Percentiles rank a stretch among this genome's conserved stretches.
phyloP scores from a whole-genome alignment of 2,113 vertebrate genomes.

The Alexandromys fortis region DNA sequence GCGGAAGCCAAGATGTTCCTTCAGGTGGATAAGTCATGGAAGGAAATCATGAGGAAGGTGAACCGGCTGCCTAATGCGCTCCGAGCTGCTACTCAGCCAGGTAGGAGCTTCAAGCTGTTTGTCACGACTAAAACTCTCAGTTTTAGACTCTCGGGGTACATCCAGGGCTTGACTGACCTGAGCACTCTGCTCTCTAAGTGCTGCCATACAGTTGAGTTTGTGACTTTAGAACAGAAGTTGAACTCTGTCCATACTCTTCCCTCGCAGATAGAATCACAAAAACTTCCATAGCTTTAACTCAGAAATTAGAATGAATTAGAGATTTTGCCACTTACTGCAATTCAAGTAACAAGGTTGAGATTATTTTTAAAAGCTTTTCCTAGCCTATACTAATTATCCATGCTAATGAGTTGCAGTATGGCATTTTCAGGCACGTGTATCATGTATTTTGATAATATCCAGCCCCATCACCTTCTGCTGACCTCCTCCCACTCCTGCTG shows the following conservation, averaged over 20 bases:
- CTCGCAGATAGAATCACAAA: background rate
- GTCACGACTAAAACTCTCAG: background rate
- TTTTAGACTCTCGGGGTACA: no score
- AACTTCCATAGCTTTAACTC: background rate
- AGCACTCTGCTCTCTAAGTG: background rate
- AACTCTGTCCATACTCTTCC: background rate
- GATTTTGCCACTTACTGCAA: background rate
- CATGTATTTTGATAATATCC: background rate
- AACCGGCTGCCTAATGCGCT: slow-evolving; percentile 88
- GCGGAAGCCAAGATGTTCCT: slow-evolving; percentile 92
- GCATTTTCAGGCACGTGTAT: background rate
- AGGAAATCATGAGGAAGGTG: slow-evolving; percentile 90
- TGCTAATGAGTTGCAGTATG: background rate
- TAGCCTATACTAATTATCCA: background rate
- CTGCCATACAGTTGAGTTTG: background rate
- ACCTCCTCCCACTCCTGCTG: background rate
- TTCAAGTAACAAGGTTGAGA: background rate
- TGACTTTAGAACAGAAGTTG: background rate
- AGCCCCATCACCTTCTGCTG: no score
- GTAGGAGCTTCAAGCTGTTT: slow-evolving; percentile 75
- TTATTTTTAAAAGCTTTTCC: background rate
- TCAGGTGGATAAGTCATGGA: slow-evolving; percentile 92
- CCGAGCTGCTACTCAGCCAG: slow-evolving; percentile 87
- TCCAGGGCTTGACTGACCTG: background rate
- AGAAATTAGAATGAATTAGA: slow-evolving; percentile 7